Evolutionary conservation across 35 echinoderm and acorn worm species (phyloP), one percentile per base, ranked within the genome.

Genomic region (Chiridota heheva): DNA sequence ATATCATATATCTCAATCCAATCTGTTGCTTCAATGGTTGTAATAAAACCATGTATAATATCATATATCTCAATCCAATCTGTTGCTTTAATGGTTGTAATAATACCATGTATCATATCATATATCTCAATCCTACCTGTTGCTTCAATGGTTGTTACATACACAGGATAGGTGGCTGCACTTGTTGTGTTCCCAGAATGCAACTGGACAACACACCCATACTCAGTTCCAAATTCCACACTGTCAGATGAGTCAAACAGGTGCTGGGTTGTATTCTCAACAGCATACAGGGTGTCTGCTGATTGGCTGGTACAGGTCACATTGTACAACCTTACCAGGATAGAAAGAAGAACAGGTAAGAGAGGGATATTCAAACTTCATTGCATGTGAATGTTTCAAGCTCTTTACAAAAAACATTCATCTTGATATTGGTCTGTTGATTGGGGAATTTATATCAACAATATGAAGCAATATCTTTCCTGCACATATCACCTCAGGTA

Each of bases 71-170:
- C n/a, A n/a, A n/a, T n/a, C n/a, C n/a, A n/a, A n/a, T n/a, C n/a
- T n/a, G n/a, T n/a, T n/a, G n/a, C n/a, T n/a, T n/a, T n/a, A n/a
- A n/a, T n/a, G n/a, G n/a, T n/a, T n/a, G n/a, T n/a, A n/a, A n/a
- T n/a, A n/a, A n/a, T n/a, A n/a, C n/a, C n/a, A n/a, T n/a, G n/a
- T n/a, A n/a, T n/a, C n/a, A n/a, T n/a, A n/a, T n/a, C n/a, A n/a
- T n/a, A n/a, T n/a, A n/a, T n/a, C n/a, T n/a, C n/a, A n/a, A 36
- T 60, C 82, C 20, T 80, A 87, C 85, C 85, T 40, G 66, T 42
- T 31, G 27, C 60, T 30, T 92, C 90, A 44, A 92, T 30, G 3
- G 90, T 92, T 0, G 83, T 86, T 0, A 92, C 56, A 38, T 80
- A 38, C 6, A 66, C 69, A 16, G 76, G 84, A 58, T 80, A 47